Base-by-base conservation (phyloP, 1,140 invertebrate species). In the Teleogryllus occipitalis region DNA sequence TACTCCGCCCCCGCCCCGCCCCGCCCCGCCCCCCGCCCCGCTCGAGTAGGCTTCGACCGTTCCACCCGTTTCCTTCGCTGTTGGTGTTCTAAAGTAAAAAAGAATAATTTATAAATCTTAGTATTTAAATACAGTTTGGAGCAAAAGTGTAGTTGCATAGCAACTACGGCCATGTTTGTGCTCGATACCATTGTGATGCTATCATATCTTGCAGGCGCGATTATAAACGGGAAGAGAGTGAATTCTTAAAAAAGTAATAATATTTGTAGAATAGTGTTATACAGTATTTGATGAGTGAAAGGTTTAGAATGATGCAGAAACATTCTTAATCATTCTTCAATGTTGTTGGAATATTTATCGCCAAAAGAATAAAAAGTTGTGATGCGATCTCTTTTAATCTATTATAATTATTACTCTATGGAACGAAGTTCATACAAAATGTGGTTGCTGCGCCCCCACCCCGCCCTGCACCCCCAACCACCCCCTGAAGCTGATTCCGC, bases 151-250 rank as follows among this genome's bases (percentile, higher is more conserved):
- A 47, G 77, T 78, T 75, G 80, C 77, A 14, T 78, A 78, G 80
- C 80, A 80, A 73, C 77, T 27, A 27, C 8, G 22, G 12, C 27
- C 27, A 22, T 22, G n/a, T 74, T 47, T 74, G 77, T 77, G 76
- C 75, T 12, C 48, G 78, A 72, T 78, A 39, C 78, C 76, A 47
- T 74, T 80, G 80, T 80, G 80, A 80, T 80, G 76, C 46, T 80
- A 80, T 75, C 80, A 80, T 80, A 80, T 80, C 80, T 80, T 78
- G 76, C 47, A 46, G 18, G 46, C 15, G 18, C 47, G 47, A 46
- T 77, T 77, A 39, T 77, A 46, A 39, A 22, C 18, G 76, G 47
- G 27, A 39, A 47, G 47, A 46, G 76, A 77, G 47, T 39, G 76
- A 77, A 77, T 46, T 47, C 76, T 46, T 46, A 77, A 77, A 46